phyloP scores from a whole-genome alignment of 2,888 invertebrate species.

The Phlogophora meticulosa region DNA sequence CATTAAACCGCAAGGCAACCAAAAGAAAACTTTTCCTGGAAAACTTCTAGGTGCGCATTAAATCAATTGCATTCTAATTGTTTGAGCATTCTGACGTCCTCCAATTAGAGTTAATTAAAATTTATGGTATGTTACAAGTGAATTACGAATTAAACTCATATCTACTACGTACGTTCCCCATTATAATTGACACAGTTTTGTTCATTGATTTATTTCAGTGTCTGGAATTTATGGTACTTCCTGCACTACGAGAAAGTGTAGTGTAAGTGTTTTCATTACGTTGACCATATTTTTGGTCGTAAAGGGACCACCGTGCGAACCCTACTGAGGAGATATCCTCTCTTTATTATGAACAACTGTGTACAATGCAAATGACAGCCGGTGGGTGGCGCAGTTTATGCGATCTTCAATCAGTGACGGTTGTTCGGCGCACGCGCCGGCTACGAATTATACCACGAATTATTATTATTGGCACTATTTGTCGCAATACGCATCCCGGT shows the following conservation, averaged over 20 bases:
- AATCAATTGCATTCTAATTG: slow-evolving; percentile 60
- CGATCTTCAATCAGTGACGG: slow-evolving; percentile 85
- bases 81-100: slow-evolving; percentile 68
- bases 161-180: slow-evolving; percentile 72
- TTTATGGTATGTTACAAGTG: slow-evolving; percentile 82
- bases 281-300: slow-evolving; percentile 53
- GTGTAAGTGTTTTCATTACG: slow-evolving; percentile 61
- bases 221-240: slow-evolving; percentile 70
- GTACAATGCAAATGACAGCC: slow-evolving; percentile 80
- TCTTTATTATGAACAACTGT: slow-evolving; percentile 69
- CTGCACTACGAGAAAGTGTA: slow-evolving; percentile 59
- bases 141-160: slow-evolving; percentile 75
- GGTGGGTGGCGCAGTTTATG: slow-evolving; percentile 86
- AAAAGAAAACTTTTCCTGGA: slow-evolving; percentile 36
- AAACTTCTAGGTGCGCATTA: slow-evolving; percentile 39
- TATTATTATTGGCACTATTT: slow-evolving; percentile 86
- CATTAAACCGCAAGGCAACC: slow-evolving; percentile 18
- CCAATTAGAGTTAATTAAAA: slow-evolving; percentile 83
- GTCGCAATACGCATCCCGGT: slow-evolving; percentile 76
- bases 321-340: slow-evolving; percentile 65
- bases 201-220: slow-evolving; percentile 82
- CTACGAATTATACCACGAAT: slow-evolving; percentile 77
- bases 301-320: slow-evolving; percentile 65
- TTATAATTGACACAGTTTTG: slow-evolving; percentile 80
- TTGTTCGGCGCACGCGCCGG: slow-evolving; percentile 85